Conservation (phyloP, 2,113 vertebrate species). For the Actenoides hombroni region DNA sequence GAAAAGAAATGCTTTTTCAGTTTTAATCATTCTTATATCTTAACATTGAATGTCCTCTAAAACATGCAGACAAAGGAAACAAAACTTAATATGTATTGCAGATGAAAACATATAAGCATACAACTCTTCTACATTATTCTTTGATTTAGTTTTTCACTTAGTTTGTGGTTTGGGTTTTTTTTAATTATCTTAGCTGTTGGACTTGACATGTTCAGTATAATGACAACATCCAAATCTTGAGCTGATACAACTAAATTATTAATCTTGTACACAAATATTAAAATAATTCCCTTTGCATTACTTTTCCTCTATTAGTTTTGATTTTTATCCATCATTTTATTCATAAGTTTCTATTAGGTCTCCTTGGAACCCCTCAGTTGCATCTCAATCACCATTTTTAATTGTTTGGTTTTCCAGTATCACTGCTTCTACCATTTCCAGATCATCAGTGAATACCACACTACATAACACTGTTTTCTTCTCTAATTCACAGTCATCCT, state of each 20-base stretch:
- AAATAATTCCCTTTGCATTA: not conserved
- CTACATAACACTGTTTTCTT: not conserved
- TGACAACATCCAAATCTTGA: not conserved
- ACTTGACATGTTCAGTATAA: not conserved
- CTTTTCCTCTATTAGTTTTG: not conserved
- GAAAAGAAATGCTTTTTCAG: not conserved
- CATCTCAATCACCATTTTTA: not conserved
- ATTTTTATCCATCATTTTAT: not conserved
- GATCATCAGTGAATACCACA: not conserved
- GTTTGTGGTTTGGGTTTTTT: not conserved
- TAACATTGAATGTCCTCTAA: not conserved
- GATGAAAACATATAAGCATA: not conserved
- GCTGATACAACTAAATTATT: not conserved
- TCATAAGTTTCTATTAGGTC: not conserved
- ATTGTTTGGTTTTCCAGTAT: not conserved
- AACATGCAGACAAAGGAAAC: not conserved
- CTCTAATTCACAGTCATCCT: not conserved
- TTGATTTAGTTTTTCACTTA: not conserved
- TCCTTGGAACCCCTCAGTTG: not conserved
- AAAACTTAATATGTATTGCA: not conserved
- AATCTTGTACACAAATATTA: rapidly evolving
- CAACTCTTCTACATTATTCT: not conserved
- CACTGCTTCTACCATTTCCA: not conserved
- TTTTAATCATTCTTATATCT: not conserved
- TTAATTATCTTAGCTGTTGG: not conserved